phyloP scores from a whole-genome alignment of 2,797 vertebrate species.

The Varecia variegata region DNA sequence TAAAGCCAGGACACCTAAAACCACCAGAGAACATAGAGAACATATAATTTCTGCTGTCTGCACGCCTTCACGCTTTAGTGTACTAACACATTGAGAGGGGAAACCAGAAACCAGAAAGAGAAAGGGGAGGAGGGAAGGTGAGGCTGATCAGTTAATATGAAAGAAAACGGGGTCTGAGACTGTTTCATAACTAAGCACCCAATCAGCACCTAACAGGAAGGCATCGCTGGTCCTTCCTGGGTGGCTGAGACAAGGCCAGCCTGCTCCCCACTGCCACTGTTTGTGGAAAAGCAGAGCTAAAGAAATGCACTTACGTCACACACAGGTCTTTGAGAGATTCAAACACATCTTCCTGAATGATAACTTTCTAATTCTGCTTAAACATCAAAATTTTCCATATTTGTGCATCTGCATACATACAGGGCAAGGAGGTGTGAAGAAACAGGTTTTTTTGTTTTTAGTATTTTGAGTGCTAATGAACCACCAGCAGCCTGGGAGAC shows the following conservation, averaged over 20 bases:
- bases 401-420: background rate
- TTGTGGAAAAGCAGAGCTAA: background rate
- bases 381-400: background rate
- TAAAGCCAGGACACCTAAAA: slow-evolving; percentile 17
- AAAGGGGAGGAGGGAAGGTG: background rate
- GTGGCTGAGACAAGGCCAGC: background rate
- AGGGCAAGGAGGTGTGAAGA: background rate
- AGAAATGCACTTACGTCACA: background rate
- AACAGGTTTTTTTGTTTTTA: background rate
- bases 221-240: background rate
- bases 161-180: background rate
- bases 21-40: background rate
- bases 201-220: slow-evolving; percentile 16
- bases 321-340: background rate
- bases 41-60: background rate
- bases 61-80: background rate
- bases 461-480: background rate
- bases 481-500: background rate
- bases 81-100: background rate
- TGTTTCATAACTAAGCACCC: slow-evolving; percentile 3
- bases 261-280: background rate
- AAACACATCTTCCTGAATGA: background rate
- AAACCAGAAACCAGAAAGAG: slow-evolving; percentile 20
- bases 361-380: slow-evolving; percentile 28
- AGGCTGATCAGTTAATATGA: slow-evolving; percentile 39